These are phyloP conservation scores for Orestias chungarensis DNA, from an alignment of 2,797 vertebrate genomes.

Conservation along the genomic window DNA sequence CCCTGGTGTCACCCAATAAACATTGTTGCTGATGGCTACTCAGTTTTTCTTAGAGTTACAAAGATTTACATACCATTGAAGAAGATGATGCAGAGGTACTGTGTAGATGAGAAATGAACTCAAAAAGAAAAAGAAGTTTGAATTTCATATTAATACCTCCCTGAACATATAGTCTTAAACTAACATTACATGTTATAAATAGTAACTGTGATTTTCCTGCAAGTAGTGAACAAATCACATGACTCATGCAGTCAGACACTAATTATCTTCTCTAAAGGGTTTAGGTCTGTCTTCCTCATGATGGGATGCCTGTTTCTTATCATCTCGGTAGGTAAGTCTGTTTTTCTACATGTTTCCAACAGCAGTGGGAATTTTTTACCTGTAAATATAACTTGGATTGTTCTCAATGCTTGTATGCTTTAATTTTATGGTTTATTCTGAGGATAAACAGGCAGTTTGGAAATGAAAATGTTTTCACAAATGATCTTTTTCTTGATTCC, in stretches of 20 bases:
- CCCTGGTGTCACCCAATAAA: too few species aligned
- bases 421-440: neutral
- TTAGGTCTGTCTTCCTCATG: constrained; percentile 26
- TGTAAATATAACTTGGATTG: neutral
- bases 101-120: too few species aligned
- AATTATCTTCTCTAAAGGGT: neutral
- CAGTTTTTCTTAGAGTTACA: too few species aligned
- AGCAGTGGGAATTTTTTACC: neutral
- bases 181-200: too few species aligned
- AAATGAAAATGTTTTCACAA: neutral
- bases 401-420: neutral
- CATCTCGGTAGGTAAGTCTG: constrained; percentile 42
- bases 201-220: constrained; percentile 10
- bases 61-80: too few species aligned
- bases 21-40: too few species aligned
- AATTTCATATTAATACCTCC: too few species aligned
- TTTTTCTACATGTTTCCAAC: neutral
- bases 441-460: neutral
- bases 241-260: too few species aligned
- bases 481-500: neutral
- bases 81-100: too few species aligned
- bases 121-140: too few species aligned
- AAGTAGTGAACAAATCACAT: neutral
- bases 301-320: constrained; percentile 7
- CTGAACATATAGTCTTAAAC: too few species aligned